Evolutionary conservation across 2,888 invertebrate genomes (phyloP), one percentile per base, ranked within the genome.

Genomic region (Morpho deidamia): DNA sequence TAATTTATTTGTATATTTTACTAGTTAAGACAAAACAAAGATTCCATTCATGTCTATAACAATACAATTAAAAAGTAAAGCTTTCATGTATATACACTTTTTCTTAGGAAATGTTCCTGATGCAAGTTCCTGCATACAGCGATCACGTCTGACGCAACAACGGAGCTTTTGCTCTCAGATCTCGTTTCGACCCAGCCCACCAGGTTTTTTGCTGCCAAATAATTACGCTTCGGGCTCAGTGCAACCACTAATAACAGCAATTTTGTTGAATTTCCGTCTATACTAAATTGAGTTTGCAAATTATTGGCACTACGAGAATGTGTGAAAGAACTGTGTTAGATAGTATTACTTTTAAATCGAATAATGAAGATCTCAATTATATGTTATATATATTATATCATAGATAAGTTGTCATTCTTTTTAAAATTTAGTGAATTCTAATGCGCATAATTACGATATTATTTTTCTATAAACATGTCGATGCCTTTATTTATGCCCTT

Each of bases 81-180:
- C 23, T 3, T 23, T 5, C 2, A 23, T 23, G 23, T 23, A 23
- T 23, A 23, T 23, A 23, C 11, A 33, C 10, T 11, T 10, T 49
- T 32, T 9, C 45, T 37, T 38, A 43, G 7, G 38, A 44, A 38
- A 38, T 10, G 39, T 10, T 39, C 37, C 53, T 77, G 78, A 78
- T 60, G 78, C 72, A 77, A 79, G 66, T 61, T 44, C 48, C 37
- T 45, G 41, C 63, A 56, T 59, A 62, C 59, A 51, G 56, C 56
- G 62, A 63, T 75, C 76, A 74, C 74, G 32, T 48, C 77, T 82
- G 80, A 81, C 60, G 81, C 80, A 81, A 81, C 66, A 62, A 42
- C 45, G 50, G 60, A 69, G 72, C 67, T 72, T 73, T 69, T 63
- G 64, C 67, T 58, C 70, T 70, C 71, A 72, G 58, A 65, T 61